Percentiles rank a stretch among this genome's conserved stretches.
phyloP scores from a whole-genome alignment of 92 coral and sea anemone genomes.

The Isaurus tuberculatus region DNA sequence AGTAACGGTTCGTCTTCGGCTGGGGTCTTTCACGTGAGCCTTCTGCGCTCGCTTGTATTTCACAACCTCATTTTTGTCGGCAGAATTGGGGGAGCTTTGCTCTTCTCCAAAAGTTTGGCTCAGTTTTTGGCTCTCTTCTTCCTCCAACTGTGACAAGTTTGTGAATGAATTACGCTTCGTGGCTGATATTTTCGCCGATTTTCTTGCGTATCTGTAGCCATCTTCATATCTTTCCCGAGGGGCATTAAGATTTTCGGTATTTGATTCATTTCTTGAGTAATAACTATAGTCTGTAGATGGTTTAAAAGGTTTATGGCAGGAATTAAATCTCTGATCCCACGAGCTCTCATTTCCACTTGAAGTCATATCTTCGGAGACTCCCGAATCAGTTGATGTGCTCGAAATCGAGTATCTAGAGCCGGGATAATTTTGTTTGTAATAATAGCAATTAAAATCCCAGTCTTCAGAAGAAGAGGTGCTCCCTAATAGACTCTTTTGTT shows the following conservation, averaged over 20 bases:
- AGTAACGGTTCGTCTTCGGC: slow-evolving; percentile 86
- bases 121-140: background rate
- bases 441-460: slow-evolving; percentile 61
- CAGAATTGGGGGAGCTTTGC: background rate
- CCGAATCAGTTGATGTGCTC: slow-evolving; percentile 95
- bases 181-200: background rate
- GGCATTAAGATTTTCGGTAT: background rate
- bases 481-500: slow-evolving; percentile 61
- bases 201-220: background rate
- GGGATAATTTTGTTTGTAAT: slow-evolving; percentile 76
- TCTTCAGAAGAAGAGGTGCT: slow-evolving; percentile 54
- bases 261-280: background rate
- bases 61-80: slow-evolving; percentile 33
- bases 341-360: slow-evolving; percentile 57
- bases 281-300: background rate
- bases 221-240: slow-evolving; percentile 23
- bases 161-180: slow-evolving; percentile 7
- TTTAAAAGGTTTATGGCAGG: slow-evolving; percentile 19
- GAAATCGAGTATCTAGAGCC: slow-evolving; percentile 91
- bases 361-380: slow-evolving; percentile 85
- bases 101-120: background rate
- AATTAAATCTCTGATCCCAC: slow-evolving; percentile 44
- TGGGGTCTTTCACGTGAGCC: slow-evolving; percentile 53
- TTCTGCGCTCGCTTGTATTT: slow-evolving; percentile 61
- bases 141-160: background rate